phyloP scores from a whole-genome alignment of 2,113 vertebrate species.

The Australoheros scitulus region DNA sequence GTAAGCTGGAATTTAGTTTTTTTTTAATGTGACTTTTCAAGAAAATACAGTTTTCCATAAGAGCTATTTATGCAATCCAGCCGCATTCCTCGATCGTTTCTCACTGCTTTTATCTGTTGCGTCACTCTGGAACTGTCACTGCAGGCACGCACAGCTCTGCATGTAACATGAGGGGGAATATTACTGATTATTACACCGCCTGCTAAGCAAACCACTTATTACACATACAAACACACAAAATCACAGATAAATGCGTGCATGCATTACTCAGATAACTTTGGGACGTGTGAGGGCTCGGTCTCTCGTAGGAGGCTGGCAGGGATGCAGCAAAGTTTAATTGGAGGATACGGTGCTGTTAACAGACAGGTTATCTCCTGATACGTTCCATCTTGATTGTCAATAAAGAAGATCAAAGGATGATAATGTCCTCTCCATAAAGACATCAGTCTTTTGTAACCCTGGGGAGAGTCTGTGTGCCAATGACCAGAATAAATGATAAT shows the following conservation, averaged over 20 bases:
- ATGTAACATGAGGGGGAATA: conserved; percentile 49
- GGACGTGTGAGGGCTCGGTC: not conserved
- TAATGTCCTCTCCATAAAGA: conserved; percentile 28
- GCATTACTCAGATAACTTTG: conserved; percentile 7
- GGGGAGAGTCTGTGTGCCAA: conserved; percentile 7
- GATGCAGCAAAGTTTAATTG: conserved; percentile 33
- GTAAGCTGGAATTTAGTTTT: not conserved
- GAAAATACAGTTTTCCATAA: conserved; percentile 6
- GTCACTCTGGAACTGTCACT: conserved; percentile 51
- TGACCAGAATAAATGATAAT: conserved; percentile 45
- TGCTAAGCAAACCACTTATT: conserved; percentile 49
- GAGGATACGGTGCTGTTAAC: conserved; percentile 4
- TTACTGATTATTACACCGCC: conserved; percentile 62
- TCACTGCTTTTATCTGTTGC: conserved; percentile 39
- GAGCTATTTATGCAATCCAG: conserved; percentile 29
- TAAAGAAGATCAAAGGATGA: conserved; percentile 52
- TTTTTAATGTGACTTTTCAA: not conserved
- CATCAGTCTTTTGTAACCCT: conserved; percentile 1
- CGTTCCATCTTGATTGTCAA: conserved; percentile 38
- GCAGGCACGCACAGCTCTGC: conserved; percentile 47
- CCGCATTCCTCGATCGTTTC: conserved; percentile 33
- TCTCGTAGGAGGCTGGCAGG: not conserved
- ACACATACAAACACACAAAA: conserved; percentile 37
- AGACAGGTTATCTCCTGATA: conserved; percentile 12
- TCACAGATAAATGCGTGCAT: not conserved